A percentile compares a stretch with the other conserved stretches of the same genome.
These are phyloP conservation scores for Cosmia trapezina DNA, from an alignment of 2,888 invertebrate genomes.

Conservation along the genomic window DNA sequence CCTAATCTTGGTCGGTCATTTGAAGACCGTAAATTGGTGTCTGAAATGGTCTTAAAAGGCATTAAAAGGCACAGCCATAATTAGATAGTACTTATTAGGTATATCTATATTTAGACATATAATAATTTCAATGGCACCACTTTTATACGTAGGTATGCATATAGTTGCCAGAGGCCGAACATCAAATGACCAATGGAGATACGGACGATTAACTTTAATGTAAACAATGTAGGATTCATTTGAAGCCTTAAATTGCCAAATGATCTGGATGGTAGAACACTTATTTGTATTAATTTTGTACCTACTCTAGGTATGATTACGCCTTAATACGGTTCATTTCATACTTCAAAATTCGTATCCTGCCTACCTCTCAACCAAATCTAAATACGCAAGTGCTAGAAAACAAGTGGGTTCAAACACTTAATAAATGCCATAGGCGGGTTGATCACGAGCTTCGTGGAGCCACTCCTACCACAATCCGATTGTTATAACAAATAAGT, in stretches of 20 bases:
- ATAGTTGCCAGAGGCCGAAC: neutral
- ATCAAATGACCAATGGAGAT: neutral
- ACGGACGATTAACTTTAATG: slow-evolving; percentile 30
- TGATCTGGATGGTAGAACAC: neutral
- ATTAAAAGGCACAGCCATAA: neutral
- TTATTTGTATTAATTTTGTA: neutral
- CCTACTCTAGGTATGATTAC: neutral
- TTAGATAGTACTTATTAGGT: neutral
- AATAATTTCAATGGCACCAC: neutral
- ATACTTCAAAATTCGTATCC: neutral
- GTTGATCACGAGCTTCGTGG: neutral
- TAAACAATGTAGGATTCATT: neutral
- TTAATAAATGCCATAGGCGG: neutral
- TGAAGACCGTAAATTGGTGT: no score
- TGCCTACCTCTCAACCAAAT: neutral
- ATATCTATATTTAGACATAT: no score
- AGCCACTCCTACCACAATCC: neutral
- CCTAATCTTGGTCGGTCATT: no score
- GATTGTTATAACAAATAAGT: neutral
- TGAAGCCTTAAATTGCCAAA: neutral
- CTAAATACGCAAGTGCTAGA: neutral
- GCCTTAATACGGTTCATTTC: neutral
- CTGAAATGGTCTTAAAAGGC: no score
- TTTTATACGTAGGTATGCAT: neutral
- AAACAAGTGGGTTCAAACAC: neutral